Conservation (phyloP, 2,888 invertebrate species). For the Megastigmus dorsalis region DNA sequence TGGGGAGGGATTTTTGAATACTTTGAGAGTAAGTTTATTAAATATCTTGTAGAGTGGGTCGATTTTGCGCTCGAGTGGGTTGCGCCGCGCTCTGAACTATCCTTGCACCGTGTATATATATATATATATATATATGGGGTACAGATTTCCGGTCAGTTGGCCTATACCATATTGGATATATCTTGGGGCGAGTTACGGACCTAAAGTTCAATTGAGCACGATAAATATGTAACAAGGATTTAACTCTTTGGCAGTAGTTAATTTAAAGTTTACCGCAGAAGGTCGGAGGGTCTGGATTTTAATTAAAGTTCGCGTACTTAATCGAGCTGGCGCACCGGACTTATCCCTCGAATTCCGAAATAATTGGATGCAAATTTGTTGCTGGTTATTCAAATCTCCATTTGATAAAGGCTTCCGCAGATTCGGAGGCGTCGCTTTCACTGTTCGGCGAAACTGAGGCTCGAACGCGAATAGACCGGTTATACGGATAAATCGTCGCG, state of each 20-base stretch:
- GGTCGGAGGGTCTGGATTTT: not conserved
- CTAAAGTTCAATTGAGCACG: conserved; percentile 15
- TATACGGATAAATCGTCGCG: too few species aligned
- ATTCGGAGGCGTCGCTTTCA: too few species aligned
- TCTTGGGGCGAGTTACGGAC: conserved; percentile 9
- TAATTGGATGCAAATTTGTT: conserved; percentile 18
- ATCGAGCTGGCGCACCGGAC: too few species aligned
- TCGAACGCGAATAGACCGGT: too few species aligned
- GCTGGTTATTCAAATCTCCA: not conserved
- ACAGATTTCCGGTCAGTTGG: conserved; percentile 22
- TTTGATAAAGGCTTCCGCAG: not conserved
- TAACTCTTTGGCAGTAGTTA: conserved; percentile 21
- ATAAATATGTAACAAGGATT: conserved; percentile 28
- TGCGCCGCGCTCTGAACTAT: too few species aligned
- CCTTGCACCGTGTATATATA: too few species aligned
- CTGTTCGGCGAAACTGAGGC: too few species aligned
- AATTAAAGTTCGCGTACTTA: conserved; percentile 10
- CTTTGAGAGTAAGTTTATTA: too few species aligned
- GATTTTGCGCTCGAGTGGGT: too few species aligned
- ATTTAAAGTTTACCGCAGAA: conserved; percentile 13
- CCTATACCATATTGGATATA: conserved; percentile 6
- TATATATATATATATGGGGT: not conserved
- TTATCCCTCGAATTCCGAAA: not conserved
- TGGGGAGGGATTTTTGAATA: too few species aligned
- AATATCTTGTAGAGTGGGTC: too few species aligned